Evolutionary conservation across 2,888 invertebrate genomes (phyloP), one percentile per base, ranked within the genome.

Genomic region (Mycogona germanica): DNA sequence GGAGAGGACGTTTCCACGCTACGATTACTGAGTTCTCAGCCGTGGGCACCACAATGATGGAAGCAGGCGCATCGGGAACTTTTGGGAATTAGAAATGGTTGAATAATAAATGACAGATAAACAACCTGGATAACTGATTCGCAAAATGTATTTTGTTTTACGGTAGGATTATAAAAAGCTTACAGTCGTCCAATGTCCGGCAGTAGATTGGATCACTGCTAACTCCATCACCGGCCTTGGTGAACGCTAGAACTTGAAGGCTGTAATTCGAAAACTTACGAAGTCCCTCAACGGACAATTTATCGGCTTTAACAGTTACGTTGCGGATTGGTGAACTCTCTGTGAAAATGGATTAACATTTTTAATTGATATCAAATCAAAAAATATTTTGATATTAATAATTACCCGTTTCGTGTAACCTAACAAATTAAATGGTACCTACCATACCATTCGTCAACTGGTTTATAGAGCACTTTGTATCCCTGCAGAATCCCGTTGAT

Each of bases 381-480:
- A 41, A 41, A 41, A 9, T 41, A 12, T 32, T 9, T 9, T 41
- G 14, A 21, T 17, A 41, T 19, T 41, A 19, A 9, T 9, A 41
- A 41, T 41, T 41, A n/a, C n/a, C n/a, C n/a, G n/a, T n/a, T n/a
- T n/a, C n/a, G n/a, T 41, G 23, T 7, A 41, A 9, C 9, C 12
- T 9, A 41, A 41, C 14, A 41, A 41, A 12, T 19, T 17, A 12
- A 32, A 32, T 32, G 35, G 35, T 32, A 32, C n/a, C 35, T 32
- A 58, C 59, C 60, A 38, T 57, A 44, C 40, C 48, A 47, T 45
- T 54, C 25, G 12, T 55, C 61, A 38, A 68, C 65, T 7, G 66
- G 66, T 50, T 68, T 65, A 68, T 84, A 85, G 37, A 83, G 74
- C 49, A 87, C 74, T 68, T 84, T 84, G 72, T 87, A 88, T 5